These are phyloP conservation scores for Brenthis daphne DNA, from an alignment of 2,888 invertebrate genomes.

Conservation along the genomic window DNA sequence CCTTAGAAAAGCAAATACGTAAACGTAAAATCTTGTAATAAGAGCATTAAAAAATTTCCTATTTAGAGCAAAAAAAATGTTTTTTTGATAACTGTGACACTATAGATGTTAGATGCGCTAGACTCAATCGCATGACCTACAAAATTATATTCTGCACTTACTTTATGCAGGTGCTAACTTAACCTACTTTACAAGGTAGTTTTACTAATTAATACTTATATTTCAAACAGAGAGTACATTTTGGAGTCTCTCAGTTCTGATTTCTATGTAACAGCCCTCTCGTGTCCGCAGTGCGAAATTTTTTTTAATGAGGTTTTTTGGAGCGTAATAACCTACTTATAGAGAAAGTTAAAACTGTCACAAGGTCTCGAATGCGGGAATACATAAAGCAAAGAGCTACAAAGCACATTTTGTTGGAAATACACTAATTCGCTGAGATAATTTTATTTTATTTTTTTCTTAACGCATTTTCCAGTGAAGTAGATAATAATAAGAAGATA, in stretches of 20 bases:
- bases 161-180: conserved; percentile 4
- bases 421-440: too few species aligned
- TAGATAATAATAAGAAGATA: too few species aligned
- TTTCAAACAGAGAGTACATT: conserved; percentile 19
- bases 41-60: too few species aligned
- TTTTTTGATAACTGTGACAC: background rate
- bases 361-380: conserved; percentile 7
- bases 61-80: too few species aligned
- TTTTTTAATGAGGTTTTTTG: conserved; percentile 28
- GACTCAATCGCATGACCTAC: background rate
- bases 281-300: conserved; percentile 26
- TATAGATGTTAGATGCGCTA: background rate
- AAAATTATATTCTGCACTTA: conserved; percentile 1
- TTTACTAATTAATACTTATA: conserved; percentile 23
- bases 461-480: too few species aligned
- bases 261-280: conserved; percentile 26
- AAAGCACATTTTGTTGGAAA: too few species aligned
- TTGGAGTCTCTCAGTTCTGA: conserved; percentile 16
- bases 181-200: conserved; percentile 15
- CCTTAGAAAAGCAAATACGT: too few species aligned
- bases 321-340: conserved; percentile 21
- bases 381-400: too few species aligned
- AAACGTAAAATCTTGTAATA: too few species aligned
- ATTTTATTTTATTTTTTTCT: too few species aligned
- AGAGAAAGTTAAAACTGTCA: conserved; percentile 5